These are phyloP conservation scores for Drosophila barbarae DNA, from an alignment of 2,888 invertebrate genomes.

Conservation along the genomic window DNA sequence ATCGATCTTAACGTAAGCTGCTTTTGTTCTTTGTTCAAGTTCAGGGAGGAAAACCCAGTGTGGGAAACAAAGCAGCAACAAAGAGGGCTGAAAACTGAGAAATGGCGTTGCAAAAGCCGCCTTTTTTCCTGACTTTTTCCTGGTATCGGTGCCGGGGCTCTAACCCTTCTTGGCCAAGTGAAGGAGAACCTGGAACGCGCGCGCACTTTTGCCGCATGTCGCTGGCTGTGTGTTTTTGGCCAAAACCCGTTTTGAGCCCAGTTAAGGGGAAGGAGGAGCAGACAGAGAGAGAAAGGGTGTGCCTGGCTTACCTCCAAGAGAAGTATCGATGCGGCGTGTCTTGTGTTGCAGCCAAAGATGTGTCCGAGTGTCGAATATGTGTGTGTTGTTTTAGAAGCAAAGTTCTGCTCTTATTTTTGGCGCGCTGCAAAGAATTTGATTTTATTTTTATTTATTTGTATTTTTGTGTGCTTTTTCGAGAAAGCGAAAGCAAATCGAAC, in stretches of 20 bases:
- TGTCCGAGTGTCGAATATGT: constrained; percentile 4
- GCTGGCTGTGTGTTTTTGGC: constrained; percentile 48
- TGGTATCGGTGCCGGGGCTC: constrained; percentile 21
- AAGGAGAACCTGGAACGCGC: constrained; percentile 30
- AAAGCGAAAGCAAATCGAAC: constrained; percentile 64
- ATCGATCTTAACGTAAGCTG: constrained; percentile 62
- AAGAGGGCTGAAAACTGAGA: constrained; percentile 36
- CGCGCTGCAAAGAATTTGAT: constrained; percentile 63
- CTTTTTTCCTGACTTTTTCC: constrained; percentile 34
- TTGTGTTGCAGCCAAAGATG: constrained; percentile 27
- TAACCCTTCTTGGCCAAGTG: constrained; percentile 28
- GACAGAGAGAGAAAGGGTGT: constrained; percentile 47
- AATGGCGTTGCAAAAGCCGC: constrained; percentile 56
- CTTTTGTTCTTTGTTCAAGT: constrained; percentile 59
- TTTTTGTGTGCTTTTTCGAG: constrained; percentile 15
- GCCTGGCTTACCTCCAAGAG: constrained; percentile 32
- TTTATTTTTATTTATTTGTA: constrained; percentile 13
- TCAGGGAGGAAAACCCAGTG: constrained; percentile 45
- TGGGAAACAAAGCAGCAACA: constrained; percentile 29
- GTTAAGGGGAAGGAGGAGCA: constrained; percentile 16
- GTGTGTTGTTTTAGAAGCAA: constrained; percentile 16
- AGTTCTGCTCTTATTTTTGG: constrained; percentile 57
- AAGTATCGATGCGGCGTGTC: constrained; percentile 17
- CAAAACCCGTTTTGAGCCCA: constrained; percentile 63
- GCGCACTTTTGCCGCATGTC: constrained; percentile 12